Evolutionary conservation across 2,888 invertebrate species (phyloP), one percentile per base, ranked within the genome.

Genomic region (Morpho deidamia): DNA sequence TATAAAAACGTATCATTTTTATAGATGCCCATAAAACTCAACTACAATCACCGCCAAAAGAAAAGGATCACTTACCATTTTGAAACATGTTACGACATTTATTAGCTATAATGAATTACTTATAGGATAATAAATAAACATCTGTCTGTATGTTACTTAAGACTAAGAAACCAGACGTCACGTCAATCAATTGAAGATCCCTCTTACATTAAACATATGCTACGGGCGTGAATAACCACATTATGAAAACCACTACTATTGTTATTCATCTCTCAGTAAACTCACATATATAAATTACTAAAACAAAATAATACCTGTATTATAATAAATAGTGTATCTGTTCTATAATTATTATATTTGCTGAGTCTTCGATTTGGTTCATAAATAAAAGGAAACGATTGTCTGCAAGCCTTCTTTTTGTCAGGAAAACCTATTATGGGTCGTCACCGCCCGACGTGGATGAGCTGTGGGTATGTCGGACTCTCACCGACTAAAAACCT

Each of bases 181-280:
- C 78, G 86, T 86, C 87, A 85, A 84, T 88, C 88, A 87, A 77
- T 77, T 81, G 75, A 77, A 81, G 78, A 74, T 78, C 73, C 68
- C 72, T 71, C 66, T 70, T 72, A 88, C 84, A 84, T 81, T 80
- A 81, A 85, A 77, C 87, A 87, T 77, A 78, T 84, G 87, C 69
- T 72, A 70, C 69, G 71, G 67, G 78, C 78, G 78, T 84, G 78
- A 79, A 81, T 83, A 81, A 75, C 76, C 70, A 74, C 71, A 72
- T 80, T 80, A 78, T 72, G 62, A 64, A 53, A 58, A 55, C 65
- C 65, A 64, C 63, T 81, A 79, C 78, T 61, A 75, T 45, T 55
- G 59, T 57, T 58, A 7, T 23, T 7, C 11, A 11, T 7, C 39
- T 46, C 11, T 39, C 34, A 11, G 9, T 43, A 33, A 11, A 8